Percentiles rank a stretch among this genome's conserved stretches.
phyloP scores from a whole-genome alignment of 2,113 vertebrate species.

The Sciurus niger region DNA sequence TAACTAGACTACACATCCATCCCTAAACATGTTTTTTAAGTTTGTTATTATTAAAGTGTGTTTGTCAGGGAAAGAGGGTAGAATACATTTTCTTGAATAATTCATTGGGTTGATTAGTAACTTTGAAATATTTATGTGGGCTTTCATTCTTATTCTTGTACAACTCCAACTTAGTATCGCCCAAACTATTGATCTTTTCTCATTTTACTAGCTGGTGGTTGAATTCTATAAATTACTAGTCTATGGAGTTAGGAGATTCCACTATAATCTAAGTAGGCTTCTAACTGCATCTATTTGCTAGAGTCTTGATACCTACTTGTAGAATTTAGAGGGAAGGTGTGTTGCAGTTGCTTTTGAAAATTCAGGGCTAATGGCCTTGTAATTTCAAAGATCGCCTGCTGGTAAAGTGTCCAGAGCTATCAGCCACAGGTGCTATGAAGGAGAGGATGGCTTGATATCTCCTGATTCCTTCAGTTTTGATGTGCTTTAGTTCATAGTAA shows the following conservation, averaged over 20 bases:
- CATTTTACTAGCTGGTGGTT: neutral
- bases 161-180: neutral
- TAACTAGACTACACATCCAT: neutral
- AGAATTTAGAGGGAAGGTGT: neutral
- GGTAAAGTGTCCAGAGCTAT: neutral
- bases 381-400: slow-evolving; percentile 19
- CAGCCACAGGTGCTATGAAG: neutral
- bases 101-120: slow-evolving; percentile 19
- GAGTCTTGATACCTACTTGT: neutral
- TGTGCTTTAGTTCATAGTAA: slow-evolving; percentile 25
- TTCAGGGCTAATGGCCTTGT: neutral
- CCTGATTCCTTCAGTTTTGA: neutral
- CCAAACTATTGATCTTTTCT: neutral
- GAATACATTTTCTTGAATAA: slow-evolving; percentile 20
- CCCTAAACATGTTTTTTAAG: neutral
- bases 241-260: neutral
- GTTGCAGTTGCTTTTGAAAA: slow-evolving; percentile 45
- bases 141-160: neutral
- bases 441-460: neutral
- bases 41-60: neutral
- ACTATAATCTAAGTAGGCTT: neutral
- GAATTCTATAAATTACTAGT: slow-evolving; percentile 34
- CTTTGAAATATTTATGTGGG: slow-evolving; percentile 43
- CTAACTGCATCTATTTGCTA: neutral
- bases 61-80: slow-evolving; percentile 47